A percentile compares a stretch with the other conserved stretches of the same genome.
Conservation (phyloP, 2,888 invertebrate genomes). For the Encarsia formosa region DNA sequence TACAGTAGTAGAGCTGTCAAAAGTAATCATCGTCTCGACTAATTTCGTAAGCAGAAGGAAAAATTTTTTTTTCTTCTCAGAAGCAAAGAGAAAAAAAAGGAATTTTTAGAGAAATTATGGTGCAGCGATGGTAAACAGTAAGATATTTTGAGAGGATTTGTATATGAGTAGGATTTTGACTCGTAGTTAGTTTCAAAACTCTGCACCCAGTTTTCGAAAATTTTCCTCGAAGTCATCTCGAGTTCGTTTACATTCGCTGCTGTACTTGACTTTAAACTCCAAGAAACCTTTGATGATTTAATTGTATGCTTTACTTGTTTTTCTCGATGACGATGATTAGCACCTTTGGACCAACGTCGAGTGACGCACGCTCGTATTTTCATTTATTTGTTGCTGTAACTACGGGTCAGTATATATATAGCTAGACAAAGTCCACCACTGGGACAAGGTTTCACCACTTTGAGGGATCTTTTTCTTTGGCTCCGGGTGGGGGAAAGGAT, state of each 20-base stretch:
- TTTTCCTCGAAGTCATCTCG: background rate
- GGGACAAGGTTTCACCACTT: background rate
- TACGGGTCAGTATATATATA: constrained; percentile 9
- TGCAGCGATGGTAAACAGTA: too few species aligned
- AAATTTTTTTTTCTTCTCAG: background rate
- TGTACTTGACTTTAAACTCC: background rate
- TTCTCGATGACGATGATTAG: constrained; percentile 8
- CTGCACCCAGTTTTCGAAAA: background rate
- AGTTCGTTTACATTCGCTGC: background rate
- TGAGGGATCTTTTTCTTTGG: constrained; percentile 35
- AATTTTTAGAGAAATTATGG: background rate
- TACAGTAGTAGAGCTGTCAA: constrained; percentile 5
- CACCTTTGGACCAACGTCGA: background rate
- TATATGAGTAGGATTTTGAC: background rate
- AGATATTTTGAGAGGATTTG: background rate
- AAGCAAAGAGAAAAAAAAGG: background rate
- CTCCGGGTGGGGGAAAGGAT: constrained; percentile 27
- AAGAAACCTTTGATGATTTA: too few species aligned
- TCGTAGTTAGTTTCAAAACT: background rate
- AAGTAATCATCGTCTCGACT: background rate
- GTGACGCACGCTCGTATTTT: background rate
- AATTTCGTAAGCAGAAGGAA: background rate
- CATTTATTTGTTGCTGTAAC: background rate
- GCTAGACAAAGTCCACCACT: background rate
- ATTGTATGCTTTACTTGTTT: too few species aligned